Evolutionary conservation across 64 coral and sea anemone genomes (phyloP).

Genomic region (Acropora tenuis): DNA sequence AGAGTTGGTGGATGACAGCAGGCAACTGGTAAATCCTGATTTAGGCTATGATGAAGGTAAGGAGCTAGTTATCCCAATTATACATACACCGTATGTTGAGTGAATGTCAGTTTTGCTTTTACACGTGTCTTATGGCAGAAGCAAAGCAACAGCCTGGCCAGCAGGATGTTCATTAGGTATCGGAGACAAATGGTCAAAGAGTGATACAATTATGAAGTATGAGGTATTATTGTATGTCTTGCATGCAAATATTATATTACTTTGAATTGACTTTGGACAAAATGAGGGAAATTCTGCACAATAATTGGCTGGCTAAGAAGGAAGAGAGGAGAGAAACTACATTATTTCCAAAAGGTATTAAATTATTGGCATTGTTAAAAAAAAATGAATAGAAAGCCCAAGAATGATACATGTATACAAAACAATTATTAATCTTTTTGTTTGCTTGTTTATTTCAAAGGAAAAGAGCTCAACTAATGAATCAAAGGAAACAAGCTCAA

Average conservation of each 20-base stretch:
- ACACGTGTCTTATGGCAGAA: neutral
- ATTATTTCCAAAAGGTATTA: neutral
- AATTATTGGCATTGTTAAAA: neutral
- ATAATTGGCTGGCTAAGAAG: neutral
- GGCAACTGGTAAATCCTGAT: neutral
- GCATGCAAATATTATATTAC: neutral
- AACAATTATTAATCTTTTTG: neutral
- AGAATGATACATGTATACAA: neutral
- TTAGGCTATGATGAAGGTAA: conserved; percentile 29
- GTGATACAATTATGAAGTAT: neutral
- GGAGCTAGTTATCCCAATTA: neutral
- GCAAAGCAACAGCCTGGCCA: neutral
- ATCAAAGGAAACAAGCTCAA: neutral
- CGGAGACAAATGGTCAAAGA: neutral
- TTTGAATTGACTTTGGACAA: neutral
- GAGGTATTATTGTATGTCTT: neutral
- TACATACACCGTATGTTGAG: neutral
- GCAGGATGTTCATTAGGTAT: too few relatives aligned
- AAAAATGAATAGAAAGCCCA: neutral
- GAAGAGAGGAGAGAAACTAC: neutral
- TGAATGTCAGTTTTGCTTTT: neutral
- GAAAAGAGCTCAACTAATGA: conserved; percentile 8
- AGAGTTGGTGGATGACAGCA: neutral
- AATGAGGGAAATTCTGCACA: neutral
- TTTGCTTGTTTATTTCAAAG: neutral